Evolutionary conservation across 1,140 invertebrate genomes (phyloP).

Genomic region (Zophobas morio): DNA sequence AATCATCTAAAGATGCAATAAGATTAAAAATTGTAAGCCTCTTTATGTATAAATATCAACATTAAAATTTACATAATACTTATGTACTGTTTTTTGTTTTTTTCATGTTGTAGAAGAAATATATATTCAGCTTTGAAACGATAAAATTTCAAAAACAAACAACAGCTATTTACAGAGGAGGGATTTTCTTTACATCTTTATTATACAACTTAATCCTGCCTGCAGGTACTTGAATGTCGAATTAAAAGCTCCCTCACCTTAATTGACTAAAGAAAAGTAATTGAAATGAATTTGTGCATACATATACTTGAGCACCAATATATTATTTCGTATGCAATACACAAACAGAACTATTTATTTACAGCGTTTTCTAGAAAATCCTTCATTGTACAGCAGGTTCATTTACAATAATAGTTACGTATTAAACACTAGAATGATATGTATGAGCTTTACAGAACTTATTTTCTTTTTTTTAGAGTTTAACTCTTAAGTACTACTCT

Average conservation of each 20-base stretch:
- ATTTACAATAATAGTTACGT: slow-evolving; percentile 52
- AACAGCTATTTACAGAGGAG: slow-evolving; percentile 63
- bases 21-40: slow-evolving; percentile 55
- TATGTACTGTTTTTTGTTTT: slow-evolving; percentile 44
- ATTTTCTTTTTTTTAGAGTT: slow-evolving; percentile 10
- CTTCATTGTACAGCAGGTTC: slow-evolving; percentile 57
- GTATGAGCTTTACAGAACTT: slow-evolving; percentile 60
- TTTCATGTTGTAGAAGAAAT: slow-evolving; percentile 47
- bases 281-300: slow-evolving; percentile 52
- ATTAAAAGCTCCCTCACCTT: slow-evolving; percentile 51
- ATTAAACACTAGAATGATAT: slow-evolving; percentile 61
- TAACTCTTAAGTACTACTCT: slow-evolving; percentile 19
- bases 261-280: slow-evolving; percentile 58
- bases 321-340: slow-evolving; percentile 54
- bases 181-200: slow-evolving; percentile 53
- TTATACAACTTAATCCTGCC: slow-evolving; percentile 55
- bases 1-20: slow-evolving; percentile 53
- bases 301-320: slow-evolving; percentile 60
- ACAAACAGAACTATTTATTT: slow-evolving; percentile 52
- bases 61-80: slow-evolving; percentile 62
- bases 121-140: slow-evolving; percentile 57
- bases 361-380: slow-evolving; percentile 43
- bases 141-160: slow-evolving; percentile 62
- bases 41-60: slow-evolving; percentile 58
- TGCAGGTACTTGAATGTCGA: slow-evolving; percentile 59